Percentiles rank a stretch among this genome's conserved stretches.
Conservation (phyloP, 2,797 vertebrate genomes). For the Sebastes trivittatus region DNA sequence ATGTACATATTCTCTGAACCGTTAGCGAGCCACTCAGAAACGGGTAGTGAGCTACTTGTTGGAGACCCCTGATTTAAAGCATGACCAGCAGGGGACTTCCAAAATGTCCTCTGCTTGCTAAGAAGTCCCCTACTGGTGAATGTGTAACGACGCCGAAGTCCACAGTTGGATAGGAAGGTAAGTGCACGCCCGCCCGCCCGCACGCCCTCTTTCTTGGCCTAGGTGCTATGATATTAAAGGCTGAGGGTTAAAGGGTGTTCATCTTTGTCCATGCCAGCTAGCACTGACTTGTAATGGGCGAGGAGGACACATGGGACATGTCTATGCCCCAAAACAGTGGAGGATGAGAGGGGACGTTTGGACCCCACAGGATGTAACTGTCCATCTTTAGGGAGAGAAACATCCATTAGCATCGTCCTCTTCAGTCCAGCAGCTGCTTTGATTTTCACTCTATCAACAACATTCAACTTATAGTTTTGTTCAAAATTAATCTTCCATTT, state of each 20-base stretch:
- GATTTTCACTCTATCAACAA: neutral
- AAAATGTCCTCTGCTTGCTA: neutral
- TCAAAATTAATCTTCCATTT: neutral
- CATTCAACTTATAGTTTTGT: neutral
- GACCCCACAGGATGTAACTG: neutral
- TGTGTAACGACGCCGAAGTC: neutral
- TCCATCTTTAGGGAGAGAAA: neutral
- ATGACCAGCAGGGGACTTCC: neutral
- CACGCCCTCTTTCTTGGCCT: neutral
- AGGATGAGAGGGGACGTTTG: neutral
- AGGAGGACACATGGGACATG: neutral
- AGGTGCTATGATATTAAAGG: conserved; percentile 23
- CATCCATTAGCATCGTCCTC: neutral
- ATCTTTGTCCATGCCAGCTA: conserved; percentile 3
- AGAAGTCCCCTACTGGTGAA: neutral
- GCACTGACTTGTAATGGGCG: neutral
- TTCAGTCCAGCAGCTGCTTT: neutral
- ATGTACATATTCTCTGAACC: no score
- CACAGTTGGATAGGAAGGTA: neutral
- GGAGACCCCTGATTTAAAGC: neutral
- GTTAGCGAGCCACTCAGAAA: no score
- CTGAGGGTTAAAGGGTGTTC: conserved; percentile 15
- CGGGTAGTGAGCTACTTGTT: no score
- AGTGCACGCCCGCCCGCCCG: neutral
- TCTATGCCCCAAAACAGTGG: neutral